Evolutionary conservation across 2,888 invertebrate genomes (phyloP), one percentile per base, ranked within the genome.

Genomic region (Polia nebulosa): DNA sequence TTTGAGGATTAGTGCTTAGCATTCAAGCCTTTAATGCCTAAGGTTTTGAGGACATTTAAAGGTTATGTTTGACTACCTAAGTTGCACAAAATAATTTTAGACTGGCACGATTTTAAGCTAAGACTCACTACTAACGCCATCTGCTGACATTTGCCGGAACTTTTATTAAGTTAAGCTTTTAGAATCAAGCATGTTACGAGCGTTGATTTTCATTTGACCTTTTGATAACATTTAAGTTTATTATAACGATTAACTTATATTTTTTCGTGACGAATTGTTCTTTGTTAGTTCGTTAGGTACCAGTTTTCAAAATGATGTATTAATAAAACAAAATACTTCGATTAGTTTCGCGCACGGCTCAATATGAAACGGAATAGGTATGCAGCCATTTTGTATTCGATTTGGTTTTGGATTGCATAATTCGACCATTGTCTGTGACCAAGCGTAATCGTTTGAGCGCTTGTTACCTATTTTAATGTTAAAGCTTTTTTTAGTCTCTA

Each of bases 91-190:
- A 27, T 63, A 58, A 55, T 41, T 65, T 59, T 47, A 64, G 32
- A 32, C n/a, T 3, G 17, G 17, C 20, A 29, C 7, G n/a, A 13
- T 47, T 51, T 32, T 45, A 58, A 58, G 47, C n/a, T 72, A 44
- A 22, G 2, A 17, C 25, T 25, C 11, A 11, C 64, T 2, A 55
- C 62, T 70, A 71, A 27, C 85, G 78, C 85, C 83, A 84, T 80
- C 83, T 83, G 20, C 72, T 69, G 22, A 2, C 13, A 13, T 17
- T 25, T 25, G 15, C 3, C 25, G 6, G 70, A 72, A 84, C 64
- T 72, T 49, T 5, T 59, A 58, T 32, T 17, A 52, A 45, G 45
- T 49, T 9, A 36, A 75, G 75, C 75, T 74, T 78, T 59, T 8
- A 17, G 34, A n/a, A 29, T 62, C 49, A 9, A 41, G 39, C n/a